phyloP scores from a whole-genome alignment of 2,797 vertebrate species.

The Channallabes apus region DNA sequence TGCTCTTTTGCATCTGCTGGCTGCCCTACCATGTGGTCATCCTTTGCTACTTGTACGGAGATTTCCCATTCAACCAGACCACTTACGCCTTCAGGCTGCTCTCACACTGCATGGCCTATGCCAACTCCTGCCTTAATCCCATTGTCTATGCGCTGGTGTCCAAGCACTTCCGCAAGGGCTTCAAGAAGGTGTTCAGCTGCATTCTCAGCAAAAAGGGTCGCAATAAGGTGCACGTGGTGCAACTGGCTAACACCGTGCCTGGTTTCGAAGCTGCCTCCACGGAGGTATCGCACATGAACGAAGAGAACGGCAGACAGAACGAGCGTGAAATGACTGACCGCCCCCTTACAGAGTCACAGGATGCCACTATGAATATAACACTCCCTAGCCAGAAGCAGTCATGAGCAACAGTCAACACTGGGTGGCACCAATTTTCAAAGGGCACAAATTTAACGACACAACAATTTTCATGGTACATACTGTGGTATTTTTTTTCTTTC shows the following conservation, averaged over 20 bases:
- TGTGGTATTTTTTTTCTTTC: background rate
- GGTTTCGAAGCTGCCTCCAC: slow-evolving; percentile 80
- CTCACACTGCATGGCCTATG: slow-evolving; percentile 90
- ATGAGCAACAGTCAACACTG: slow-evolving; percentile 54
- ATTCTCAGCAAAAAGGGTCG: slow-evolving; percentile 79
- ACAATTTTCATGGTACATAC: background rate
- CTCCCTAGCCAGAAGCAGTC: slow-evolving; percentile 72
- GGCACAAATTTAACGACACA: background rate
- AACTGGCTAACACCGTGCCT: slow-evolving; percentile 76
- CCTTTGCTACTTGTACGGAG: slow-evolving; percentile 83
- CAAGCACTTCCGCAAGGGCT: slow-evolving; percentile 89
- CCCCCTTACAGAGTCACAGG: slow-evolving; percentile 64
- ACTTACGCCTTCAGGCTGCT: slow-evolving; percentile 86
- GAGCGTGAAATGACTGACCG: slow-evolving; percentile 73
- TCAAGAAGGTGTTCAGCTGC: slow-evolving; percentile 89
- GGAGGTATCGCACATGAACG: slow-evolving; percentile 80
- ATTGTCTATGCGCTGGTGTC: slow-evolving; percentile 87
- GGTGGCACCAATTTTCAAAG: slow-evolving; percentile 1
- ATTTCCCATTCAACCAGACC: slow-evolving; percentile 87
- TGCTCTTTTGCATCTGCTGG: slow-evolving; percentile 90
- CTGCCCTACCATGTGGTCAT: slow-evolving; percentile 86
- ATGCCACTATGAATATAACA: slow-evolving; percentile 69
- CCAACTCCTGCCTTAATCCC: slow-evolving; percentile 90
- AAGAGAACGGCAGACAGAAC: slow-evolving; percentile 74
- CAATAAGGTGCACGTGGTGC: slow-evolving; percentile 76